Evolutionary conservation across 2,888 invertebrate genomes (phyloP).

Genomic region (Sinelater perroti): DNA sequence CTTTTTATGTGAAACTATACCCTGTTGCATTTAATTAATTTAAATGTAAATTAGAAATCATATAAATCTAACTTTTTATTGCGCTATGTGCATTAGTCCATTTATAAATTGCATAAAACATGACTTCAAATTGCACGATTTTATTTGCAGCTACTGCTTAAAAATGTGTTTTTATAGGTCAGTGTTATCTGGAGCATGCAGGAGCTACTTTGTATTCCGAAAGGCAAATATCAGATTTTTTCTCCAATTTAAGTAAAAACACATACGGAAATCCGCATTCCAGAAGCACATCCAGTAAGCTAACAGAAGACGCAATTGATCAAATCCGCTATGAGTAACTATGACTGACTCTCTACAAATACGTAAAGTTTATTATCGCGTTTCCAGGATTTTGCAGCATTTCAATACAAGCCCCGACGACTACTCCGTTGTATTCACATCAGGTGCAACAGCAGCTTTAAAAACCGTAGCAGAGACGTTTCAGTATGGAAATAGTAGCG

Average conservation of each 20-base stretch:
- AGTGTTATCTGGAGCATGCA: constrained; percentile 88
- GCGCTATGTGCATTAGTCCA: too few relatives aligned
- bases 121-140: neutral
- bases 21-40: too few relatives aligned
- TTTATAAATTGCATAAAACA: too few relatives aligned
- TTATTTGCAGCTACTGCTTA: neutral
- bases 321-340: constrained; percentile 78
- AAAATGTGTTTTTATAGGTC: constrained; percentile 63
- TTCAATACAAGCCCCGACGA: constrained; percentile 83
- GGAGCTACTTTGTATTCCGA: constrained; percentile 85
- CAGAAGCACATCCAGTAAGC: constrained; percentile 73
- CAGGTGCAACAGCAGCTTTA: constrained; percentile 88
- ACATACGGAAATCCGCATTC: constrained; percentile 93
- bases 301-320: constrained; percentile 85
- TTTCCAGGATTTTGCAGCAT: constrained; percentile 77
- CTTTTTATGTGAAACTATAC: too few relatives aligned
- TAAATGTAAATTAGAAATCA: too few relatives aligned
- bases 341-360: neutral
- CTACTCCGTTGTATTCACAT: constrained; percentile 92
- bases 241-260: constrained; percentile 73
- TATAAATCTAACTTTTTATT: too few relatives aligned
- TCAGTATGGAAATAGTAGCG: constrained; percentile 62
- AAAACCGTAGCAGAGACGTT: constrained; percentile 88
- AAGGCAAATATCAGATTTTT: constrained; percentile 72
- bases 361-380: neutral